These are phyloP conservation scores for Prietella phreatophila DNA, from an alignment of 2,113 vertebrate genomes.

Conservation along the genomic window DNA sequence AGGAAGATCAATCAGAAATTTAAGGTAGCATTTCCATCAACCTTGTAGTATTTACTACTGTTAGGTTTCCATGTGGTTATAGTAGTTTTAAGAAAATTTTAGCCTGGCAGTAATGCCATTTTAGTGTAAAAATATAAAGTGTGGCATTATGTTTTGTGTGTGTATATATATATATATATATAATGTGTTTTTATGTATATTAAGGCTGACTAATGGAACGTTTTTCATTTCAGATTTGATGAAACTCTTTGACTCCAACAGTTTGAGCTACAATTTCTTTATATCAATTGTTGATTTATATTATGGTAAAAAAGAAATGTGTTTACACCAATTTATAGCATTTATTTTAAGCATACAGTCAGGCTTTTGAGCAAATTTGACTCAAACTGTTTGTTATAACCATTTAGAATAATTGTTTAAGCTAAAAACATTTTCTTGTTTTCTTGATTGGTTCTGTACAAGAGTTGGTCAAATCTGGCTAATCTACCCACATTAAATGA, in stretches of 20 bases:
- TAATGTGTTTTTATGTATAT: neutral
- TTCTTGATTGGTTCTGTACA: neutral
- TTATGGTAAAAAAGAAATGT: neutral
- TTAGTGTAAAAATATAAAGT: neutral
- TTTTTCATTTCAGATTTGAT: slow-evolving; percentile 8
- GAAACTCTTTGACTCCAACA: neutral
- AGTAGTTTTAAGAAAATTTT: neutral
- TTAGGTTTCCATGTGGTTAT: neutral
- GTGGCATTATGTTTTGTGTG: neutral
- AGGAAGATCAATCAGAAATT: neutral
- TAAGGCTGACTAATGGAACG: neutral
- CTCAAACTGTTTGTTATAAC: neutral
- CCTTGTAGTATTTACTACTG: neutral
- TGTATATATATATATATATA: neutral
- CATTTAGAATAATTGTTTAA: neutral
- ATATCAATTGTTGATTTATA: neutral
- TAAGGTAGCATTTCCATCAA: slow-evolving; percentile 10
- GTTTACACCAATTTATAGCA: neutral
- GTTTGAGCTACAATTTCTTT: neutral
- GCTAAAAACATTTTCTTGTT: neutral
- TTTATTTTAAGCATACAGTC: neutral
- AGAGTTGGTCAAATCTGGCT: neutral
- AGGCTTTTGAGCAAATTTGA: neutral
- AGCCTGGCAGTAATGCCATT: neutral
- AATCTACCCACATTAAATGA: neutral